Conservation (phyloP, 2,888 invertebrate species). For the Nomada ruficornis region DNA sequence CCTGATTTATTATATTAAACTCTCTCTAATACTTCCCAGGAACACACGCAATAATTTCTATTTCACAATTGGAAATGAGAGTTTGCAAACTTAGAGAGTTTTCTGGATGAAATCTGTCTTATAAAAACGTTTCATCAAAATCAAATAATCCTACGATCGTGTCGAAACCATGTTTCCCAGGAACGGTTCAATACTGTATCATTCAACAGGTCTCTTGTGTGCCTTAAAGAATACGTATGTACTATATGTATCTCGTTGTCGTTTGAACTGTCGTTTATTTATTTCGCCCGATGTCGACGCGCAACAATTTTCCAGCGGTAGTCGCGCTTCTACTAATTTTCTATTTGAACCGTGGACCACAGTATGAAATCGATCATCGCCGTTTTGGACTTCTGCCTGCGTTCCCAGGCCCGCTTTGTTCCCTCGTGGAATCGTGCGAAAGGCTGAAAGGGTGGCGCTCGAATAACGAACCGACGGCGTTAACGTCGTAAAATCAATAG, state of each 20-base stretch:
- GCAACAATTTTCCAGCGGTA: slow-evolving; percentile 3
- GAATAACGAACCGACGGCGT: slow-evolving; percentile 59
- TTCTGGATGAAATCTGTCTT: too few species aligned
- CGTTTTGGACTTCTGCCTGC: slow-evolving; percentile 51
- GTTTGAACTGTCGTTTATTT: not conserved
- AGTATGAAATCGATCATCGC: slow-evolving; percentile 45
- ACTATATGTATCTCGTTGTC: not conserved
- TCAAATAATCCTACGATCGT: too few species aligned
- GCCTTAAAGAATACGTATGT: not conserved
- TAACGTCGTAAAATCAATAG: slow-evolving; percentile 75
- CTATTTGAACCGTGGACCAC: slow-evolving; percentile 42
- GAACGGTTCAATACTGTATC: not conserved
- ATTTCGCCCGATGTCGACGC: not conserved
- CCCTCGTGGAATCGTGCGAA: slow-evolving; percentile 33
- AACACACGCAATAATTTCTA: too few species aligned
- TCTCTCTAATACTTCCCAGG: too few species aligned
- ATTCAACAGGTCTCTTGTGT: slow-evolving; percentile 4
- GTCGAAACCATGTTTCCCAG: not conserved
- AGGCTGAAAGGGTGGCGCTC: slow-evolving; percentile 45
- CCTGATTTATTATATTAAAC: too few species aligned
- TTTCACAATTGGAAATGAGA: too few species aligned
- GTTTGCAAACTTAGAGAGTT: too few species aligned
- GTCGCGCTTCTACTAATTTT: slow-evolving; percentile 27
- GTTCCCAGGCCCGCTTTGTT: slow-evolving; percentile 45
- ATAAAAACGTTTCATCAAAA: too few species aligned